Conservation (phyloP, 2,113 vertebrate species). For the Cavia aperea region DNA sequence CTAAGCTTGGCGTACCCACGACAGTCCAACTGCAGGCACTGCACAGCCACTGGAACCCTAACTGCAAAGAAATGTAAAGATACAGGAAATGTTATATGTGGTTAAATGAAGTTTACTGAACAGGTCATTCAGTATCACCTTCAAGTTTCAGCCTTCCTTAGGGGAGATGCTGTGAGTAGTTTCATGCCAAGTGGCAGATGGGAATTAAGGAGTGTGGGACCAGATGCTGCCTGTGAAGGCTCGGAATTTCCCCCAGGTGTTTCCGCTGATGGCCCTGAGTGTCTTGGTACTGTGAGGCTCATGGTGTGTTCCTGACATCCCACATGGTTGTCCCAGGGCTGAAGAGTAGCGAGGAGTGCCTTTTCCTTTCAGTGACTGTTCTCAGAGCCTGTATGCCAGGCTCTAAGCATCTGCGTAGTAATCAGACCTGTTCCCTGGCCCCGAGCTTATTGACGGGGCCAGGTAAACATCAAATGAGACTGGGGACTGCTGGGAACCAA, state of each 20-base stretch:
- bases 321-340: neutral
- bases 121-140: neutral
- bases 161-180: neutral
- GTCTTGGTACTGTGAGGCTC: neutral
- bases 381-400: neutral
- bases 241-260: too few relatives aligned
- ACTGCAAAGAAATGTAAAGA: neutral
- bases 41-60: neutral
- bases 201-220: neutral
- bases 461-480: neutral
- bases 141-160: neutral
- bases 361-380: neutral
- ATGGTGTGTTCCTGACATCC: neutral
- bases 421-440: neutral
- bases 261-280: neutral
- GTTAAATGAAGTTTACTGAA: neutral
- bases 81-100: neutral
- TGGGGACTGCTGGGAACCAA: neutral
- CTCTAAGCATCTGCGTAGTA: neutral
- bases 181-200: neutral
- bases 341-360: neutral
- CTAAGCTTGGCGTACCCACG: neutral
- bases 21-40: neutral
- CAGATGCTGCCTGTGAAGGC: neutral
- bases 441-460: neutral